phyloP scores from a whole-genome alignment of 2,888 invertebrate genomes.

The Dicycla oo region DNA sequence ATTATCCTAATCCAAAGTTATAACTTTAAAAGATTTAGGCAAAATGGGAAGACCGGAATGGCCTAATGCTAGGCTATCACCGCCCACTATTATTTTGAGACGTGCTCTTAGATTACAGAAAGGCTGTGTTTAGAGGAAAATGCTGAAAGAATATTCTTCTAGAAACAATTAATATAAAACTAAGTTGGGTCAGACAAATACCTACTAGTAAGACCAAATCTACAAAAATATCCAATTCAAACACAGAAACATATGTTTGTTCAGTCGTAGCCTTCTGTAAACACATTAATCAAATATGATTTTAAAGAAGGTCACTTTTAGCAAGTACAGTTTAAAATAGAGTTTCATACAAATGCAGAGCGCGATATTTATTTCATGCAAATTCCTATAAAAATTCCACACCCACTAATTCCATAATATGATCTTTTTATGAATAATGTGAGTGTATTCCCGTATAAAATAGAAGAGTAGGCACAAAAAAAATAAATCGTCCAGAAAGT shows the following conservation, averaged over 20 bases:
- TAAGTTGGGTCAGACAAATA: no score
- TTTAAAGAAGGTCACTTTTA: no score
- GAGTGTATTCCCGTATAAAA: no score
- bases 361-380: slow-evolving; percentile 11
- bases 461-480: no score
- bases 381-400: neutral
- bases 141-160: neutral
- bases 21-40: slow-evolving; percentile 30
- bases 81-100: slow-evolving; percentile 26
- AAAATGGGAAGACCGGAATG: slow-evolving; percentile 7
- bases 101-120: slow-evolving; percentile 1
- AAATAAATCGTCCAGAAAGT: no score
- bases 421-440: slow-evolving; percentile 16
- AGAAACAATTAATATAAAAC: slow-evolving; percentile 18
- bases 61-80: slow-evolving; percentile 25
- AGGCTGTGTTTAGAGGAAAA: neutral
- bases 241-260: no score
- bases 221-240: no score
- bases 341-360: neutral
- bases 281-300: no score
- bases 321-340: no score
- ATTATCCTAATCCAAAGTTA: no score
- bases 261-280: no score
- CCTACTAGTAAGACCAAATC: no score
- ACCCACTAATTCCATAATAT: neutral